Base-by-base conservation (phyloP, 2,888 invertebrate species). In the Hyposoter dolosus region DNA sequence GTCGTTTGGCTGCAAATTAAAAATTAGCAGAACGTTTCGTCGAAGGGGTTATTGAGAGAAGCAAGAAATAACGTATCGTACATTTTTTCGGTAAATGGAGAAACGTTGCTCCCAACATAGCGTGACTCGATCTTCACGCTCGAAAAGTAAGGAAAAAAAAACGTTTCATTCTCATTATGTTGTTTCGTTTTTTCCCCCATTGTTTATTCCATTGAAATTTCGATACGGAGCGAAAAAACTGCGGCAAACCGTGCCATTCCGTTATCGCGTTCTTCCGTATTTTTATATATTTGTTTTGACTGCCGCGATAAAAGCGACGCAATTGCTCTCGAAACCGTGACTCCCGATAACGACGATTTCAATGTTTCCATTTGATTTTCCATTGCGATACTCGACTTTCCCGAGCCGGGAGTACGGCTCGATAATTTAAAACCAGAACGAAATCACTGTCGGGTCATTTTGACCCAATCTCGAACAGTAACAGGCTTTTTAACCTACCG, bases 41-140 rank as follows among this genome's bases (percentile, higher is more conserved):
- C 9, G 40, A 15, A 60, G 28, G 60, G 28, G 28, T 23, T 56
- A n/a, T 56, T 60, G 15, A 28, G 28, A 23, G 28, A 60, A 35
- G 5, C 5, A 35, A 5, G 35, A 15, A 60, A 28, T 15, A 60
- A 60, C 12, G 28, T n/a, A 71, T 17, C 9, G 5, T 6, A 17
- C 32, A 60, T 53, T 32, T 6, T 50, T 35, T 50, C 12, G 50
- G 87, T 91, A 90, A 89, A 91, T 91, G 90, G 90, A 89, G 89
- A 87, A 63, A 78, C 87, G 82, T 88, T 89, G 88, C 28, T 28
- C 15, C 4, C 60, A 87, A 88, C 88, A 87, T 88, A 86, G 87
- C 88, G 81, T 85, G 87, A 89, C 84, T 85, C 82, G 82, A 63
- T 87, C 78, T 84, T 78, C 87, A 82, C 84, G 87, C 80, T 82